Evolutionary conservation across 2,113 vertebrate species (phyloP).

Genomic region (Dipodomys spectabilis): DNA sequence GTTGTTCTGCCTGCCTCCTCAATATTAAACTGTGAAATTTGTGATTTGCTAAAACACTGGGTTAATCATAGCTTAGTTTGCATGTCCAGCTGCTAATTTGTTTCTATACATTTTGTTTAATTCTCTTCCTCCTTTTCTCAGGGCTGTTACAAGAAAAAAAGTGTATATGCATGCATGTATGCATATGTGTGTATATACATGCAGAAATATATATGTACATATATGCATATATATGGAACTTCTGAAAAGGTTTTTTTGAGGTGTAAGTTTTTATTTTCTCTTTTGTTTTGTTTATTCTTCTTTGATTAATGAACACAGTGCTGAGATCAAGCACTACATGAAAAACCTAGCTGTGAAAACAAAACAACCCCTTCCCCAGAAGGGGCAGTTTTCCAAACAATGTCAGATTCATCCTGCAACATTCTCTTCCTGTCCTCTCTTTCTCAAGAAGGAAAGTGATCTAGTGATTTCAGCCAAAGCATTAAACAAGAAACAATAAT

Average conservation of each 20-base stretch:
- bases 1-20: conserved; percentile 80
- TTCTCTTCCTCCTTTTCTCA: conserved; percentile 91
- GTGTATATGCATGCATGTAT: conserved; percentile 63
- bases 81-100: conserved; percentile 94
- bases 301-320: conserved; percentile 87
- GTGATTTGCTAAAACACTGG: conserved; percentile 94
- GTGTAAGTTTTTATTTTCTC: conserved; percentile 86
- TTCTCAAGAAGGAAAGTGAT: conserved; percentile 87
- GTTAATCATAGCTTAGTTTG: conserved; percentile 97
- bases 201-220: too few species aligned
- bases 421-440: conserved; percentile 72
- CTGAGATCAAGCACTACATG: conserved; percentile 96
- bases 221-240: conserved; percentile 83
- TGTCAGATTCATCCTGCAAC: conserved; percentile 73
- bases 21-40: conserved; percentile 98
- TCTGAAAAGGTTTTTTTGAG: conserved; percentile 88
- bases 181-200: conserved; percentile 32
- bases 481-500: conserved; percentile 88
- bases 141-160: conserved; percentile 92
- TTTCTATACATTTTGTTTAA: conserved; percentile 83
- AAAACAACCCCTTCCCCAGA: conserved; percentile 38
- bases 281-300: conserved; percentile 50
- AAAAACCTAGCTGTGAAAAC: conserved; percentile 96
- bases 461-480: conserved; percentile 87
- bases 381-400: conserved; percentile 69